phyloP scores from a whole-genome alignment of 2,888 invertebrate species.

The Caenorhabditis parvicauda region DNA sequence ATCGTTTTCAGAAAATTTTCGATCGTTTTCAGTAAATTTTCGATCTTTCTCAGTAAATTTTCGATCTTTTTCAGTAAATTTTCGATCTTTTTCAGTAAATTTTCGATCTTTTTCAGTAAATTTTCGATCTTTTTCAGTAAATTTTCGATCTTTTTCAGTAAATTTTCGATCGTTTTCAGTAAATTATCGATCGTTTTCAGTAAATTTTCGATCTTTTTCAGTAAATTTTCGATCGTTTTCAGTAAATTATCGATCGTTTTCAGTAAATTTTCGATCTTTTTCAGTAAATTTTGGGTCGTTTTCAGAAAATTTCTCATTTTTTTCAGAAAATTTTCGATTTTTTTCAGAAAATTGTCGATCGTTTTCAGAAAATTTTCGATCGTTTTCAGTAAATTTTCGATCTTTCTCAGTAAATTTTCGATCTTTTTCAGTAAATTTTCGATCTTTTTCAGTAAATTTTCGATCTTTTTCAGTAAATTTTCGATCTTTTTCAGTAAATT shows the following conservation, averaged over 20 bases:
- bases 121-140: not conserved
- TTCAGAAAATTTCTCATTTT: not conserved
- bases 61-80: no score
- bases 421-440: not conserved
- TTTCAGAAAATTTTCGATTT: not conserved
- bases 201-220: not conserved
- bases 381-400: not conserved
- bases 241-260: conserved; percentile 1
- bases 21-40: conserved; percentile 40
- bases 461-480: no score
- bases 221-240: not conserved
- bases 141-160: conserved; percentile 1
- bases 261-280: conserved; percentile 54
- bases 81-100: not conserved
- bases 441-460: conserved; percentile 40
- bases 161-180: conserved; percentile 33
- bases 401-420: not conserved
- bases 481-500: not conserved
- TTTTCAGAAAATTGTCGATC: not conserved
- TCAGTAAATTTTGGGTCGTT: not conserved
- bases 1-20: not conserved
- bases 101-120: not conserved
- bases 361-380: not conserved
- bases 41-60: no score
- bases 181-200: no score